These are phyloP conservation scores for Mirza zaza DNA, from an alignment of 2,113 vertebrate species.

Conservation along the genomic window DNA sequence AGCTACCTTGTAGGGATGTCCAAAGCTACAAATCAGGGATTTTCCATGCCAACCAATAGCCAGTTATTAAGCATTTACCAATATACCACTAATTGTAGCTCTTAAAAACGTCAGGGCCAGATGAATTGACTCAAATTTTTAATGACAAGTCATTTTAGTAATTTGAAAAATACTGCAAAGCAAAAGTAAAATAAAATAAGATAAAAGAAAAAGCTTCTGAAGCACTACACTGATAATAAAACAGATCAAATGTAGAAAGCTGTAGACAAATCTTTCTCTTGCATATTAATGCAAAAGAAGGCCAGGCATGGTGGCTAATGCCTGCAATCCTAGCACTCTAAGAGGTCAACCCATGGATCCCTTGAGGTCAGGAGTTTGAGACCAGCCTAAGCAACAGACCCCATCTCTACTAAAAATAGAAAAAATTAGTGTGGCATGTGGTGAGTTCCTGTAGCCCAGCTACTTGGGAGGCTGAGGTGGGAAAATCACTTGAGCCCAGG, in stretches of 20 bases:
- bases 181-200: not conserved
- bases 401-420: too few relatives aligned
- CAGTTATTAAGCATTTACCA: not conserved
- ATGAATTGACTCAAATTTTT: not conserved
- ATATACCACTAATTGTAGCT: not conserved
- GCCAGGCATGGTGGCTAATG: too few relatives aligned
- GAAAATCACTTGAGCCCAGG: too few relatives aligned
- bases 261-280: not conserved
- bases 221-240: not conserved
- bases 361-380: too few relatives aligned
- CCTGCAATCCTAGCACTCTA: too few relatives aligned
- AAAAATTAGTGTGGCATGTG: too few relatives aligned
- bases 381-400: too few relatives aligned
- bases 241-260: not conserved
- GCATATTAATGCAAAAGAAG: not conserved
- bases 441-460: too few relatives aligned
- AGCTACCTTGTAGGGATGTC: not conserved
- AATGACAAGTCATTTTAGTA: not conserved
- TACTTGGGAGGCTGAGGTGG: too few relatives aligned
- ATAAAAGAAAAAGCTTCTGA: too few relatives aligned
- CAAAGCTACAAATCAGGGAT: not conserved
- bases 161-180: not conserved
- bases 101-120: not conserved
- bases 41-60: not conserved
- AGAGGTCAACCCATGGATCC: too few relatives aligned